Evolutionary conservation across 2,113 vertebrate genomes (phyloP).

Genomic region (Pluvianellus socialis): DNA sequence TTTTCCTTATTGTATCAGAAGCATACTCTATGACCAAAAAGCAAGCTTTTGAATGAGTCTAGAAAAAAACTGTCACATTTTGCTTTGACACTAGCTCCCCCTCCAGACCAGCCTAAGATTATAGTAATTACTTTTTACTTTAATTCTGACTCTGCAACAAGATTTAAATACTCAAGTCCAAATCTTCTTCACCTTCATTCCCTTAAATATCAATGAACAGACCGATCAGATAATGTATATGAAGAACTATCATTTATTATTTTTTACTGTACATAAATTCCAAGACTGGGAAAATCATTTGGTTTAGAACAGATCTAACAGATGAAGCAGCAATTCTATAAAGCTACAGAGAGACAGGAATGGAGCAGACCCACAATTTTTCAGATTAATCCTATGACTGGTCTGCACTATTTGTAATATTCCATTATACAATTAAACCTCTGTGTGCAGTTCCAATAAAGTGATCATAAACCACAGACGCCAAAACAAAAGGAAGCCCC

Average conservation of each 20-base stretch:
- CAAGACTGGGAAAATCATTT: neutral
- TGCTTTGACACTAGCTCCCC: conserved; percentile 82
- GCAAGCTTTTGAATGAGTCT: conserved; percentile 27
- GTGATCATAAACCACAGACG: neutral
- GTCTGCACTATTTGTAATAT: neutral
- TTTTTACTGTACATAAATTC: neutral
- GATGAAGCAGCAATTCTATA: neutral
- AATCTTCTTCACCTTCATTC: neutral
- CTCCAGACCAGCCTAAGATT: conserved; percentile 75
- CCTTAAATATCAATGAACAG: conserved; percentile 14
- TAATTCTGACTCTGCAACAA: conserved; percentile 37
- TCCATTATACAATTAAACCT: neutral
- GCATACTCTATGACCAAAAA: neutral
- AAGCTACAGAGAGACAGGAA: neutral
- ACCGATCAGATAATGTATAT: neutral
- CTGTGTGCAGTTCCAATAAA: neutral
- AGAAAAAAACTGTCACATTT: conserved; percentile 51
- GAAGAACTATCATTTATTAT: neutral
- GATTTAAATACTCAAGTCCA: conserved; percentile 42
- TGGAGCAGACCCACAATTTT: neutral
- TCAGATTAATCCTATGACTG: neutral
- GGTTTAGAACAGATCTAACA: neutral
- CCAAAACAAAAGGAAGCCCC: neutral
- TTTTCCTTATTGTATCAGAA: neutral
- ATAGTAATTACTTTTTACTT: conserved; percentile 43